These are phyloP conservation scores for Percina caprodes DNA, from an alignment of 2,113 vertebrate species.

Conservation along the genomic window DNA sequence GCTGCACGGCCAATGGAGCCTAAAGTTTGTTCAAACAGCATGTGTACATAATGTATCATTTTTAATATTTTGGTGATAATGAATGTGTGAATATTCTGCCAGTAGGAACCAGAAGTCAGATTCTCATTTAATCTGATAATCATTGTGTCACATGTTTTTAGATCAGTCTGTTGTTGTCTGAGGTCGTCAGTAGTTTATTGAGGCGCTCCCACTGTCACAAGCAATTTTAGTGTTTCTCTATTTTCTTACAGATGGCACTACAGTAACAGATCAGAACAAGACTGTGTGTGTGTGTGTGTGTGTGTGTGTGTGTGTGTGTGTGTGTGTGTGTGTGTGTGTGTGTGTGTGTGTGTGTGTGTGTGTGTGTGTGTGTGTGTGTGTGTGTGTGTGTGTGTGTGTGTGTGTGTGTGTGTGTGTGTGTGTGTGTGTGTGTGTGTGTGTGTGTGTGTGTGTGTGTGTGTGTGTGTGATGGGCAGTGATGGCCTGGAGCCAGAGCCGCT, in stretches of 20 bases:
- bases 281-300: background rate
- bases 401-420: background rate
- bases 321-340: background rate
- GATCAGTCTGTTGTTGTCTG: background rate
- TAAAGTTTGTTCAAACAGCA: background rate
- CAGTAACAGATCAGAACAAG: background rate
- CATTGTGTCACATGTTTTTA: background rate
- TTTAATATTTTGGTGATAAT: background rate
- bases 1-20: background rate
- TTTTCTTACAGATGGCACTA: background rate
- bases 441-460: background rate
- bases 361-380: constrained; percentile 5
- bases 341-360: background rate
- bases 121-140: background rate
- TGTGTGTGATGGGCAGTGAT: constrained; percentile 54
- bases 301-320: constrained; percentile 1
- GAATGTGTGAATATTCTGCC: background rate
- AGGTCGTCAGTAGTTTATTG: background rate
- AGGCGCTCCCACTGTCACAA: background rate
- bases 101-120: background rate
- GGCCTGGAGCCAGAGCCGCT: constrained; percentile 49
- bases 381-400: background rate
- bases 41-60: background rate
- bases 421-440: background rate
- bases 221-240: background rate